Base-by-base conservation (phyloP, 2,888 invertebrate species). In the Rambutsinella grinnellia region DNA sequence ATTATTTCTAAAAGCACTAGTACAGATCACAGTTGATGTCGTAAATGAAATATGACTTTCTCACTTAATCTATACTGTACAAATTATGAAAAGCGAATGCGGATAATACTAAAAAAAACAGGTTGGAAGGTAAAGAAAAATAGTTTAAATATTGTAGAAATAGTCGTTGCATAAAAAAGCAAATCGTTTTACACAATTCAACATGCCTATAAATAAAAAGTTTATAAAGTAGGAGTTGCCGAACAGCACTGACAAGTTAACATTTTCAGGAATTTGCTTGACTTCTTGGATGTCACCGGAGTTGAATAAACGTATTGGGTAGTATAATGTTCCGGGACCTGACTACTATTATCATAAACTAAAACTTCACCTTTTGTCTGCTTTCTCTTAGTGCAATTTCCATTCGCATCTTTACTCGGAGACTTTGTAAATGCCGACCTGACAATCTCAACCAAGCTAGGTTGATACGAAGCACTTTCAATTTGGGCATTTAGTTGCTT, bases 301-400 rank as follows among this genome's bases (percentile, higher is more conserved):
- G 44, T 46, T 27, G 28, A 51, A 46, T 66, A 74, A 19, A 74
- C 44, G 17, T 74, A 74, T 46, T 74, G 74, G 46, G 74, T 61
- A 46, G 74, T 60, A 53, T 44, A 61, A 2, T n/a, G 17, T 27
- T 66, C 74, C 23, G 66, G 74, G 27, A 66, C 53, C 53, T 74
- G 74, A 53, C 36, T 60, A 46, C 74, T 74, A 44, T 74, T 74
- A n/a, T 74, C 74, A 13, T 74, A 74, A 51, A 74, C 66, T 21
- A 74, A 67, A 6, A 74, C 74, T 51, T 53, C 67, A 2, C 61
- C 66, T 63, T 72, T 70, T n/a, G 28, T 56, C 1, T 8, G 13
- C 15, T 58, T 65, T 36, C 23, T 24, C 21, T 28, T 61, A 5
- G 54, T 54, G 8, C 27, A 47, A 27, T 74, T 74, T 36, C 66